These are phyloP conservation scores for Psittacula echo DNA, from an alignment of 2,797 vertebrate species.

Conservation along the genomic window DNA sequence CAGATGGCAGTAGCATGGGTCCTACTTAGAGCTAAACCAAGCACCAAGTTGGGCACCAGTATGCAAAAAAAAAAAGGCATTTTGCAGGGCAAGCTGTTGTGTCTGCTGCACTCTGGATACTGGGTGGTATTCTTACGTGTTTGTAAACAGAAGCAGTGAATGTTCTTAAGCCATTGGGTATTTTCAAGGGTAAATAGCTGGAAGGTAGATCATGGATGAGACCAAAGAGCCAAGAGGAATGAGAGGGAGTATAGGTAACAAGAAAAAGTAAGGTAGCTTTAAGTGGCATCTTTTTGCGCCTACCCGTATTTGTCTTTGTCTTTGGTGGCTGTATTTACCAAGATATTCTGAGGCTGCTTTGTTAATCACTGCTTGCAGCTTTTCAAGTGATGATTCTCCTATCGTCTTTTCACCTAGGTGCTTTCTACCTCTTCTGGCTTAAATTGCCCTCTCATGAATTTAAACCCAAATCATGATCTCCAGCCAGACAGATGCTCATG, in stretches of 20 bases:
- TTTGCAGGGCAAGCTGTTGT: not conserved
- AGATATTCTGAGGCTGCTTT: not conserved
- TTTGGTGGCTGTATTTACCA: not conserved
- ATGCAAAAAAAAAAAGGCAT: not conserved
- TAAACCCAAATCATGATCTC: not conserved
- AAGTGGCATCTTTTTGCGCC: not conserved
- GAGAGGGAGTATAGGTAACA: not conserved
- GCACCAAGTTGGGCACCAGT: not conserved
- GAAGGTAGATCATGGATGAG: not conserved
- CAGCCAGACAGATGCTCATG: not conserved
- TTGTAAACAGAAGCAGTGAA: not conserved
- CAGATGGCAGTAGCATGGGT: not conserved
- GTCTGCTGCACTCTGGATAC: not conserved
- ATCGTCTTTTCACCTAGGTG: not conserved
- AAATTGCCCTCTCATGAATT: not conserved
- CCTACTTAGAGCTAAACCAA: not conserved
- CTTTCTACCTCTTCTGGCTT: conserved; percentile 16
- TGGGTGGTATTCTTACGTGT: not conserved
- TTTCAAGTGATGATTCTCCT: not conserved
- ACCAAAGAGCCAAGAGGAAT: not conserved
- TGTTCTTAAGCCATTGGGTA: not conserved
- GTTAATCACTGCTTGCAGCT: not conserved
- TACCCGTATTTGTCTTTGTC: not conserved
- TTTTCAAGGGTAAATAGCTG: not conserved
- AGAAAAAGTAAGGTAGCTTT: not conserved